A percentile compares a stretch with the other conserved stretches of the same genome.
These are phyloP conservation scores for Triplophysa dalaica DNA, from an alignment of 2,113 vertebrate genomes.

Conservation along the genomic window DNA sequence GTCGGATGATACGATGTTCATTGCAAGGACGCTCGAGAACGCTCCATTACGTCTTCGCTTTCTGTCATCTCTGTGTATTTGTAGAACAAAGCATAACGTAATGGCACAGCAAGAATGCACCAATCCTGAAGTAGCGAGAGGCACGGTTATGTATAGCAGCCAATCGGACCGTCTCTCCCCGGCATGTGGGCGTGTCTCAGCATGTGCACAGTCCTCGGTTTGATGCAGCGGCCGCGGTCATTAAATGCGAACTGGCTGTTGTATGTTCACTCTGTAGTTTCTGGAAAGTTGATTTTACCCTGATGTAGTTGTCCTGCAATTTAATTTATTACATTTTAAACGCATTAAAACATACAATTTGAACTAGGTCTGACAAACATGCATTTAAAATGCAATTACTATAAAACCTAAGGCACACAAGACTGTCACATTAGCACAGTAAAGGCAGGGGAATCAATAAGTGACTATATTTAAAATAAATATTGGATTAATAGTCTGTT, in stretches of 20 bases:
- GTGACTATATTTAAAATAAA: too few species aligned
- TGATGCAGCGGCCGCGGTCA: slow-evolving; percentile 19
- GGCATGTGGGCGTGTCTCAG: slow-evolving; percentile 13
- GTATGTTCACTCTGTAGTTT: background rate
- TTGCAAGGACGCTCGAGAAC: slow-evolving; percentile 69
- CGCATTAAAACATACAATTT: too few species aligned
- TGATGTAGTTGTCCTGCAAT: too few species aligned
- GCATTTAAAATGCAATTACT: background rate
- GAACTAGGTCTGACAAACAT: background rate
- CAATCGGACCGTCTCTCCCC: slow-evolving; percentile 60
- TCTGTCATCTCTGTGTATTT: slow-evolving; percentile 64
- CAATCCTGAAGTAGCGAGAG: slow-evolving; percentile 59
- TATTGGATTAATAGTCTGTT: too few species aligned
- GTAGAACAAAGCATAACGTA: slow-evolving; percentile 72
- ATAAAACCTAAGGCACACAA: background rate
- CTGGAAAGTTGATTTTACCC: background rate
- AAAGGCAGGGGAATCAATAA: too few species aligned
- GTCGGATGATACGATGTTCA: slow-evolving; percentile 71
- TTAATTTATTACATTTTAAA: too few species aligned
- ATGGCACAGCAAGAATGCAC: slow-evolving; percentile 61
- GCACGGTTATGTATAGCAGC: slow-evolving; percentile 67
- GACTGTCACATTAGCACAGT: too few species aligned
- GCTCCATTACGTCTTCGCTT: slow-evolving; percentile 79
- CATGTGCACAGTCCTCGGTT: slow-evolving; percentile 21
- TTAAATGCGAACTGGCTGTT: background rate